Evolutionary conservation across 2,797 vertebrate species (phyloP), one percentile per base, ranked within the genome.

Genomic region (Microhierax caerulescens): DNA sequence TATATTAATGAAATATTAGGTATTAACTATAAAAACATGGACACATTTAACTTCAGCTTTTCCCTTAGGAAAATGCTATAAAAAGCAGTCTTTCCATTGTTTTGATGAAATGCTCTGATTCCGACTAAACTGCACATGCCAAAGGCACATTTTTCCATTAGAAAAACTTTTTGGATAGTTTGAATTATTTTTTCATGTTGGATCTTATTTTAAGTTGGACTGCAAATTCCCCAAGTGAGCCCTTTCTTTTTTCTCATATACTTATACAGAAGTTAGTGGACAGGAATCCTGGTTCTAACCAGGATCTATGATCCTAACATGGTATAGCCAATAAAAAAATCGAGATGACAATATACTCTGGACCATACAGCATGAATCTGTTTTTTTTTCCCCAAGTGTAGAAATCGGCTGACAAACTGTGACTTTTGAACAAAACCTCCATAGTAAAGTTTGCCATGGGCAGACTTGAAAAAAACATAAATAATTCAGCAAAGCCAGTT

Each of bases 161-260:
- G 82, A 94, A 90, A 95, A 83, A 85, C 30, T 51, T 57, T 37
- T 61, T 73, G 70, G 74, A 95, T 87, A 88, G 41, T 80, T 83
- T 82, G 36, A 88, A 65, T 85, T 82, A 81, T 84, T 85, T 93
- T 11, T 39, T 92, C 12, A 53, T 65, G 76, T 95, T 59, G 43
- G 34, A 89, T 89, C 37, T 76, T 69, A 28, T 57, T 91, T 85
- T 76, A 69, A 69, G 41, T 82, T 79, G 68, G 50, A 61, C 17
- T 30, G 10, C 13, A 77, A 60, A 80, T 83, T 90, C 21, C 25
- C 41, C 11, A 51, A 84, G 73, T 30, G 82, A 83, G 16, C 13
- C 21, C 17, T 74, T 87, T 50, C 19, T 86, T 83, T 83, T 70
- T 93, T 83, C 36, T 64, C 27, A 32, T 67, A 12, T 50, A 5